Evolutionary conservation across 2,113 vertebrate genomes (phyloP).

Genomic region (zebrafish (Danio rerio)): DNA sequence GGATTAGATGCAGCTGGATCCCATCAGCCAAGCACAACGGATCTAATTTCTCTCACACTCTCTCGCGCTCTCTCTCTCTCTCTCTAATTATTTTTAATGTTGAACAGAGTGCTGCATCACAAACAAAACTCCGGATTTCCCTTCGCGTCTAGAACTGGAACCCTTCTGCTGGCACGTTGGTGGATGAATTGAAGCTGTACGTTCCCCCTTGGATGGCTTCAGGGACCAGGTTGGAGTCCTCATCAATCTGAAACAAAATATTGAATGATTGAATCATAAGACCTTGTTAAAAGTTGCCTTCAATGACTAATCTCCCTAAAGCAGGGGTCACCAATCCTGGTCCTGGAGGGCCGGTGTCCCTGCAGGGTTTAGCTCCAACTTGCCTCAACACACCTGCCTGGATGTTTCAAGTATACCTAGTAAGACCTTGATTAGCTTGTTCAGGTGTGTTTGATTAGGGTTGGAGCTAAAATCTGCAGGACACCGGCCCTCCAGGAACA

Average conservation of each 20-base stretch:
- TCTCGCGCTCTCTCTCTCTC: slow-evolving; percentile 71
- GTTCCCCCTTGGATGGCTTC: slow-evolving; percentile 98
- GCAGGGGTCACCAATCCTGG: too few species aligned
- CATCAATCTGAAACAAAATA: slow-evolving; percentile 85
- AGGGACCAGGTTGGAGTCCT: slow-evolving; percentile 98
- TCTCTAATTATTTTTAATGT: slow-evolving; percentile 80
- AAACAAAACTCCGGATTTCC: slow-evolving; percentile 87
- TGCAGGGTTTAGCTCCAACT: too few species aligned
- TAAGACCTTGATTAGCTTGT: too few species aligned
- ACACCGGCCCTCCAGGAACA: too few species aligned
- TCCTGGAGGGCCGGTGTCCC: too few species aligned
- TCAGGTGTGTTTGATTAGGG: too few species aligned
- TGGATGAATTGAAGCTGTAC: slow-evolving; percentile 96
- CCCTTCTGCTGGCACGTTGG: slow-evolving; percentile 99
- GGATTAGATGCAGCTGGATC: slow-evolving; percentile 99
- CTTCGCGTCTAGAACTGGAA: slow-evolving; percentile 97
- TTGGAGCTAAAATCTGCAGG: too few species aligned
- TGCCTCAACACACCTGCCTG: too few species aligned
- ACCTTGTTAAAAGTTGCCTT: too few species aligned
- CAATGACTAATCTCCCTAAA: too few species aligned
- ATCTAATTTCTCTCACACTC: slow-evolving; percentile 93
- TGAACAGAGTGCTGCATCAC: slow-evolving; percentile 98
- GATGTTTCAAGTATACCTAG: too few species aligned
- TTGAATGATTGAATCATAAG: too few species aligned
- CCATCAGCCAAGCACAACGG: slow-evolving; percentile 99